Conservation (phyloP, 2,888 invertebrate species). For the Tetragonula carbonaria region DNA sequence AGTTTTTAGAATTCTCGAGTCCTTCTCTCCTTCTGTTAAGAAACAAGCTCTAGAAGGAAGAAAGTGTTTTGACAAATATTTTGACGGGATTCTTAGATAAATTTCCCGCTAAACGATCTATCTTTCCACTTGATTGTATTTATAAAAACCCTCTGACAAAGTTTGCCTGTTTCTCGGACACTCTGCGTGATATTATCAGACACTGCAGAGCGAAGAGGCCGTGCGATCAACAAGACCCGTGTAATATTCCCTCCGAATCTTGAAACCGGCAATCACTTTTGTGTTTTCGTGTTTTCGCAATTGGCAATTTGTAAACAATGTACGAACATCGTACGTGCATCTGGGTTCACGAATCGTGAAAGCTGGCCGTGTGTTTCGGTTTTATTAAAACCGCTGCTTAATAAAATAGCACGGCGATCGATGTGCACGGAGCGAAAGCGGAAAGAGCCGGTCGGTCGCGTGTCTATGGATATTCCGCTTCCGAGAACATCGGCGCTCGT, state of each 20-base stretch:
- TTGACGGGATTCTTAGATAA: too few species aligned
- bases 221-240: background rate
- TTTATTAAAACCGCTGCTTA: constrained; percentile 3
- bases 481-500: constrained; percentile 3
- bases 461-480: constrained; percentile 32
- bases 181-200: background rate
- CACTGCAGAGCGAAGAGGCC: background rate
- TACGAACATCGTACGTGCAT: constrained; percentile 3
- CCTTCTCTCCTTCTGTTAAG: too few species aligned
- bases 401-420: constrained; percentile 18
- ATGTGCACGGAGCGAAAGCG: constrained; percentile 30
- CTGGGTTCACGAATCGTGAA: constrained; percentile 1
- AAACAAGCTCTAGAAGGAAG: too few species aligned
- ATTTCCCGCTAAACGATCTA: too few species aligned
- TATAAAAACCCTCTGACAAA: background rate
- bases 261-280: background rate
- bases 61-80: too few species aligned
- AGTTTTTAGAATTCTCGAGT: too few species aligned
- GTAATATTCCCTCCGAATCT: background rate
- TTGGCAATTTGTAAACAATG: background rate
- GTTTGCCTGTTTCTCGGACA: background rate
- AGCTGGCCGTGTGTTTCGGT: constrained; percentile 11
- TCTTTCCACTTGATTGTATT: background rate
- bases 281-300: background rate
- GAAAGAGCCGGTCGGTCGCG: constrained; percentile 26